A percentile compares a stretch with the other conserved stretches of the same genome.
These are phyloP conservation scores for Dinomys branickii DNA, from an alignment of 2,113 vertebrate genomes.

Conservation along the genomic window DNA sequence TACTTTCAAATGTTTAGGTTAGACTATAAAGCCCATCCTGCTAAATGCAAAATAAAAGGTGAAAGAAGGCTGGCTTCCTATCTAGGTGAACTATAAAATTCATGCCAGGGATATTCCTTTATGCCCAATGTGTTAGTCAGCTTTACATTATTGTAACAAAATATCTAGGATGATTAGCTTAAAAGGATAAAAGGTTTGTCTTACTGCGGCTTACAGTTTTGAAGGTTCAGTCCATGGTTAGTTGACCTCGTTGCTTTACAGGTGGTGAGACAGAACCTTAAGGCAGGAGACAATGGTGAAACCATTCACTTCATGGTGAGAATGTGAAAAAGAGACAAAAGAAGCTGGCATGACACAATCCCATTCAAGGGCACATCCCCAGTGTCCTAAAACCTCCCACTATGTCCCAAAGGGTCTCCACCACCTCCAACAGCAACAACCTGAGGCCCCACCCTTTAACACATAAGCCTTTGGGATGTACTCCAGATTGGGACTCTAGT, in stretches of 20 bases:
- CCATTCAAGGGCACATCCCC: too few relatives aligned
- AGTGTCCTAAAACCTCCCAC: neutral
- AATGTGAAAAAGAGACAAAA: neutral
- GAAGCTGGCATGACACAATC: neutral
- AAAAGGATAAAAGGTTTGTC: neutral
- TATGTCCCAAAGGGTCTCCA: neutral
- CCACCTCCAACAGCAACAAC: neutral
- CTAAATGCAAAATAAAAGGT: neutral
- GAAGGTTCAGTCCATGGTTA: neutral
- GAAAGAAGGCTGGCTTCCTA: neutral
- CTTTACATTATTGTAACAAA: neutral
- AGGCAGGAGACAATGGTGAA: neutral
- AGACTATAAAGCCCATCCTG: neutral
- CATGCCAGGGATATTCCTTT: neutral
- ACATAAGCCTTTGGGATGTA: neutral
- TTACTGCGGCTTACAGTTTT: neutral
- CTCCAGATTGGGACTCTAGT: neutral
- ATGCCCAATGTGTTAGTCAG: neutral
- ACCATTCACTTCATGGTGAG: neutral
- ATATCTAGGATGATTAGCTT: neutral
- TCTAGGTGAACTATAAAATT: neutral
- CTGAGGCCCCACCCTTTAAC: neutral
- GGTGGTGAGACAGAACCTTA: too few relatives aligned
- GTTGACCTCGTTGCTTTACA: neutral
- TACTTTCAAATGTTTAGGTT: neutral